Base-by-base conservation (phyloP, 2,797 vertebrate species). In the Graptemys geographica region DNA sequence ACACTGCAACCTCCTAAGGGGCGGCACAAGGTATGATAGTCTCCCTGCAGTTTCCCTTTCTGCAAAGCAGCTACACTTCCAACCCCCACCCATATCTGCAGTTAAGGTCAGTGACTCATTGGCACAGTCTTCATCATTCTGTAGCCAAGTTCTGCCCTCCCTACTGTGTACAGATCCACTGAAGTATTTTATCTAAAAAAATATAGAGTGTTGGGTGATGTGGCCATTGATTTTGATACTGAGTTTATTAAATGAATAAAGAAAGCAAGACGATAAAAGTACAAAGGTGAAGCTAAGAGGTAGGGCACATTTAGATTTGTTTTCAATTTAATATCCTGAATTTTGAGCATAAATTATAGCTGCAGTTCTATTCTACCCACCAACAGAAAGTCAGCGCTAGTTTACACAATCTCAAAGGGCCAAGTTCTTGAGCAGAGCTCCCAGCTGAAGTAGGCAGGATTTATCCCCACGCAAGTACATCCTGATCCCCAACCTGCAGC, bases 241-340 rank as follows among this genome's bases (percentile, higher is more conserved):
- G 78, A 33, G 62, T 62, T 55, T 87, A 84, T 55, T 90, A 51
- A 84, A 78, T n/a, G 49, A 69, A 44, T 65, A 47, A 65, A 85
- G 56, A 81, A 79, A 88, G 5, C 25, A 85, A 65, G n/a, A 69
- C 33, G 10, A n/a, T 56, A 25, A 5, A 78, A 31, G 88, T 78
- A 31, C 7, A 56, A 81, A n/a, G 4, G 55, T 25, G 8, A 85
- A 69, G 18, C 10, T 79, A 74, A 82, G 49, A 74, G 49, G 37
- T 31, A 21, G 23, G 44, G 15, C 33, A n/a, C 76, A 16, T 18
- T 53, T 28, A 28, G 25, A 57, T 53, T 44, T 31, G 47, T 62
- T 81, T 15, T 23, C 57, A 19, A 87, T 84, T 85, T 31, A 69
- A 69, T 79, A 57, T 4, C 13, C 28, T 52, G 23, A 47, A 2